phyloP scores from a whole-genome alignment of 2,888 invertebrate species.

The Cerastis leucographa region DNA sequence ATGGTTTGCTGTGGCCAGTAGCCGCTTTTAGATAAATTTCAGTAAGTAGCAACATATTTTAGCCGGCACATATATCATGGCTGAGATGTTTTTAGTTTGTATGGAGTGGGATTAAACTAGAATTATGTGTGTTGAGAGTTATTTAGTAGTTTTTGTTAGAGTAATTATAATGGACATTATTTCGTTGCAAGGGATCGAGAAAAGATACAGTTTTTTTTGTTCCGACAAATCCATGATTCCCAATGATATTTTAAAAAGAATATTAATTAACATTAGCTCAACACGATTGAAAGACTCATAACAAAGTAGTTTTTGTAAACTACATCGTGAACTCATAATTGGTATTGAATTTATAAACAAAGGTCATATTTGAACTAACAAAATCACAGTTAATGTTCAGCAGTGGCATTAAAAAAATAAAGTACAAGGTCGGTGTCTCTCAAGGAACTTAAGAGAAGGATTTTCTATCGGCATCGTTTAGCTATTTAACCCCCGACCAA shows the following conservation, averaged over 20 bases:
- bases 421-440: conserved; percentile 1
- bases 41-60: conserved; percentile 69
- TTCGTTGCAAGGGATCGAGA: not conserved
- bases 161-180: conserved; percentile 20
- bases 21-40: conserved; percentile 74
- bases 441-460: conserved; percentile 9
- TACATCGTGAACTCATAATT: not conserved
- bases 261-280: not conserved
- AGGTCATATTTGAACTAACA: not conserved
- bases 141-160: conserved; percentile 19
- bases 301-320: too few species aligned
- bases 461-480: conserved; percentile 23
- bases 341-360: not conserved
- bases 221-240: not conserved
- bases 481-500: too few species aligned
- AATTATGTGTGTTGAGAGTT: conserved; percentile 32
- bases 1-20: conserved; percentile 75
- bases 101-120: conserved; percentile 48
- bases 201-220: not conserved
- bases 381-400: not conserved
- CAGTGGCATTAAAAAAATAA: conserved; percentile 14
- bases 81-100: conserved; percentile 63
- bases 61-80: conserved; percentile 59
- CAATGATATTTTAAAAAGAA: not conserved
- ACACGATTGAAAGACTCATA: not conserved